Evolutionary conservation across 2,797 vertebrate species (phyloP).

Genomic region (Erpetoichthys calabaricus): DNA sequence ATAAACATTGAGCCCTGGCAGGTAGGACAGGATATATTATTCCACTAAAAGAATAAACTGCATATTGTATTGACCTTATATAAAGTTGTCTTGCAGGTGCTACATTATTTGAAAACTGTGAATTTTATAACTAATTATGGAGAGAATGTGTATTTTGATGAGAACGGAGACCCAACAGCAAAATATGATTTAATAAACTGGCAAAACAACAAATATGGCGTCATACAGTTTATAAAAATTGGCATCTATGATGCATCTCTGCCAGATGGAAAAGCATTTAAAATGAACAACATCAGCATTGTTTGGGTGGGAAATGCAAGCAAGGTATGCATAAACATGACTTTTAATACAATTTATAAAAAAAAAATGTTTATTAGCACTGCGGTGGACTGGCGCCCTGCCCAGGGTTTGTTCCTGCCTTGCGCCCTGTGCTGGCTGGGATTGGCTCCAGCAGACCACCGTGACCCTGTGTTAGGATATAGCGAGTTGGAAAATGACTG

Average conservation of each 20-base stretch:
- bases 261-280: slow-evolving; percentile 29
- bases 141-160: slow-evolving; percentile 45
- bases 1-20: slow-evolving; percentile 5
- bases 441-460: too few relatives aligned
- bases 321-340: slow-evolving; percentile 17
- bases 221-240: slow-evolving; percentile 31
- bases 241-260: slow-evolving; percentile 40
- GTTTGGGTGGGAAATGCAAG: slow-evolving; percentile 26
- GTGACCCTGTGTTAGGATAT: too few relatives aligned
- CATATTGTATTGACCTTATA: too few relatives aligned
- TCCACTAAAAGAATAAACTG: too few relatives aligned
- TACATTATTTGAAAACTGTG: slow-evolving; percentile 29
- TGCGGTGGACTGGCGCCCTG: too few relatives aligned
- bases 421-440: too few relatives aligned
- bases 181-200: slow-evolving; percentile 51
- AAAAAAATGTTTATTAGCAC: too few relatives aligned
- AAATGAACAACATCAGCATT: slow-evolving; percentile 24
- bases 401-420: too few relatives aligned
- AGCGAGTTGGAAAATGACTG: too few relatives aligned
- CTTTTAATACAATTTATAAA: too few relatives aligned
- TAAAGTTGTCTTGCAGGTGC: slow-evolving; percentile 24
- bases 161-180: slow-evolving; percentile 44
- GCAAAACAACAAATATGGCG: slow-evolving; percentile 28
- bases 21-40: neutral
- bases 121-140: slow-evolving; percentile 35